These are phyloP conservation scores for Pseudomyrmex concolor DNA, from an alignment of 1,140 invertebrate species.

Conservation along the genomic window DNA sequence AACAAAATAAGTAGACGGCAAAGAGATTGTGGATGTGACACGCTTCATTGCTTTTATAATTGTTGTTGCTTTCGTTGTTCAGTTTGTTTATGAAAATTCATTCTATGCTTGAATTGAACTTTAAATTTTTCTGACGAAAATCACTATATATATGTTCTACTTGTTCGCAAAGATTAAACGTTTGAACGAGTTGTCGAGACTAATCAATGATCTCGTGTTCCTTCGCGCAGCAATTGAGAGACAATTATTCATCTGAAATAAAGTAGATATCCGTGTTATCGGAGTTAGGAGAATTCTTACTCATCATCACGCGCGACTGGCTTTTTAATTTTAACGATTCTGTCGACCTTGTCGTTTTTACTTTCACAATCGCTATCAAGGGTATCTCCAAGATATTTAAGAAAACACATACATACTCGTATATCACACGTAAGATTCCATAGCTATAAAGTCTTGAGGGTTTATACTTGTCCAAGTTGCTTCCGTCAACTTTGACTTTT, in stretches of 20 bases:
- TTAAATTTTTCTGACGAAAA: slow-evolving; percentile 9
- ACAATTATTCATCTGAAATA: slow-evolving; percentile 33
- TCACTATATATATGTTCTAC: not conserved
- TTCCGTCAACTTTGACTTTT: not conserved
- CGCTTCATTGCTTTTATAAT: slow-evolving; percentile 4
- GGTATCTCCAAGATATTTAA: too few relatives aligned
- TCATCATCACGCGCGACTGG: not conserved
- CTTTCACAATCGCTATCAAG: not conserved
- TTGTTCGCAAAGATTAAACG: not conserved
- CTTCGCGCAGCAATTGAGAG: not conserved
- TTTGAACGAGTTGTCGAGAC: not conserved
- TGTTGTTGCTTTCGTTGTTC: slow-evolving; percentile 13
- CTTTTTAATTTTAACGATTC: not conserved
- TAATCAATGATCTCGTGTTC: slow-evolving; percentile 24
- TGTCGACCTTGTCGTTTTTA: not conserved
- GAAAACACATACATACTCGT: too few relatives aligned
- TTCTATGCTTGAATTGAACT: slow-evolving; percentile 6
- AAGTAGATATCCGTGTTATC: slow-evolving; percentile 4
- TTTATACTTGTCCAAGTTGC: not conserved
- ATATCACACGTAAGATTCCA: too few relatives aligned
- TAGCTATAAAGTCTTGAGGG: not conserved
- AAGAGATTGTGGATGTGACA: not conserved
- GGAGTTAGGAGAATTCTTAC: slow-evolving; percentile 13
- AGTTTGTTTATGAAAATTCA: not conserved
- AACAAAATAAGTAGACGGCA: not conserved